Evolutionary conservation across 2,888 invertebrate genomes (phyloP).

Genomic region (Cylindroiulus punctatus): DNA sequence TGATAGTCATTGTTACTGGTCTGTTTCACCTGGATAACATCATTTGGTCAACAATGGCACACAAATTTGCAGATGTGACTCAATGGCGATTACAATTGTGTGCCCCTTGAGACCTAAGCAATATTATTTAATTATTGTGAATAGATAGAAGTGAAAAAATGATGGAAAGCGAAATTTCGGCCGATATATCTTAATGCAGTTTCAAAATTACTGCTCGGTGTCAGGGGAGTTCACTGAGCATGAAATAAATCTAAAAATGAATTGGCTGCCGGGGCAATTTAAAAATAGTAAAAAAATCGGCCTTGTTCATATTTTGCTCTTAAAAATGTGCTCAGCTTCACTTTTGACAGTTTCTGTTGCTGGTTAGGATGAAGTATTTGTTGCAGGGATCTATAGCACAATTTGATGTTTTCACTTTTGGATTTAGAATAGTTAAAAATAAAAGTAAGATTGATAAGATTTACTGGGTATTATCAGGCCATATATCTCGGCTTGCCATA

Average conservation of each 20-base stretch:
- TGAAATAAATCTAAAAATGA: slow-evolving; percentile 29
- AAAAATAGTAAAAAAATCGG: not conserved
- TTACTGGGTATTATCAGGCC: not conserved
- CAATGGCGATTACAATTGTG: not conserved
- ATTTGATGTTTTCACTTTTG: slow-evolving; percentile 9
- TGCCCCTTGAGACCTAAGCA: not conserved
- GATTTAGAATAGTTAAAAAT: not conserved
- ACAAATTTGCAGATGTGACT: not conserved
- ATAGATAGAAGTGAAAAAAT: not conserved
- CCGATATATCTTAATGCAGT: not conserved
- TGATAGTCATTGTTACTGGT: too few species aligned
- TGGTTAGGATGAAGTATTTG: not conserved
- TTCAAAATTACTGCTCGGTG: slow-evolving; percentile 36
- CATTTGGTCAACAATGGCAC: not conserved
- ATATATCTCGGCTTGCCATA: too few species aligned
- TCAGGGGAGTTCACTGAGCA: not conserved
- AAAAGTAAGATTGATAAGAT: not conserved
- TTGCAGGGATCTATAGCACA: not conserved
- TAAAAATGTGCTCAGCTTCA: slow-evolving; percentile 18
- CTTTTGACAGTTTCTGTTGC: slow-evolving; percentile 24
- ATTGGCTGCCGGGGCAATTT: slow-evolving; percentile 30
- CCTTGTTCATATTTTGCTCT: slow-evolving; percentile 43
- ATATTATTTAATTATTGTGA: not conserved
- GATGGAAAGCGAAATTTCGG: not conserved
- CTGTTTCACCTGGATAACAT: too few species aligned